A percentile compares a stretch with the other conserved stretches of the same genome.
These are phyloP conservation scores for Pelusios castaneus DNA, from an alignment of 2,113 vertebrate genomes.

Conservation along the genomic window DNA sequence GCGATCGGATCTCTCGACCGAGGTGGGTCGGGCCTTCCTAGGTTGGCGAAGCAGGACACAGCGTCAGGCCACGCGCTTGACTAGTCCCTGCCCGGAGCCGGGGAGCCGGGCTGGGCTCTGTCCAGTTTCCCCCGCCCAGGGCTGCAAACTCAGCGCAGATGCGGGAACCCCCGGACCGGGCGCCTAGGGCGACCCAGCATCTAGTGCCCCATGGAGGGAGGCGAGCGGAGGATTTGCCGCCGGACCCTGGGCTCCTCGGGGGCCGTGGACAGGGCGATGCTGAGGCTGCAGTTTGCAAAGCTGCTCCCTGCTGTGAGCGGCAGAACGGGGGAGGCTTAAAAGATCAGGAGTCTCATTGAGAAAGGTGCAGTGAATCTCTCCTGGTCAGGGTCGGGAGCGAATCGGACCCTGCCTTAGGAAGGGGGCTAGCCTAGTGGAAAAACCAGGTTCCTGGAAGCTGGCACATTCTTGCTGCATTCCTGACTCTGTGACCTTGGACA, in stretches of 20 bases:
- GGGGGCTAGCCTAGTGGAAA: neutral
- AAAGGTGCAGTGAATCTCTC: neutral
- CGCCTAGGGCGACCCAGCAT: neutral
- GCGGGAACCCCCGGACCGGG: neutral
- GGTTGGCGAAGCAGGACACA: conserved; percentile 79
- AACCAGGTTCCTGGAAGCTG: neutral
- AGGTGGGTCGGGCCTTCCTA: conserved; percentile 65
- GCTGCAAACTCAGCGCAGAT: conserved; percentile 11
- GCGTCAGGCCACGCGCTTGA: too few species aligned
- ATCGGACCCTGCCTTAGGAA: neutral
- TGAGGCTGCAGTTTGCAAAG: too few species aligned
- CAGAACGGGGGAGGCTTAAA: too few species aligned
- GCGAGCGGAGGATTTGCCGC: too few species aligned
- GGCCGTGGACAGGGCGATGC: neutral
- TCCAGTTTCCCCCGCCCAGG: too few species aligned
- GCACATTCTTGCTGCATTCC: neutral
- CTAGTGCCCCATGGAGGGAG: too few species aligned
- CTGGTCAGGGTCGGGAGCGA: neutral
- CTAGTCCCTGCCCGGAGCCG: too few species aligned
- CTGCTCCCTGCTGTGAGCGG: too few species aligned
- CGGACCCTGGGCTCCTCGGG: neutral
- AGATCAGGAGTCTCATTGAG: neutral
- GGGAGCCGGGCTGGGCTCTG: neutral
- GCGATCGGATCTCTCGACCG: conserved; percentile 43
- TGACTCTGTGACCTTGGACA: fast-evolving